phyloP scores from a whole-genome alignment of 64 coral and sea anemone species.

The Montipora sp. region DNA sequence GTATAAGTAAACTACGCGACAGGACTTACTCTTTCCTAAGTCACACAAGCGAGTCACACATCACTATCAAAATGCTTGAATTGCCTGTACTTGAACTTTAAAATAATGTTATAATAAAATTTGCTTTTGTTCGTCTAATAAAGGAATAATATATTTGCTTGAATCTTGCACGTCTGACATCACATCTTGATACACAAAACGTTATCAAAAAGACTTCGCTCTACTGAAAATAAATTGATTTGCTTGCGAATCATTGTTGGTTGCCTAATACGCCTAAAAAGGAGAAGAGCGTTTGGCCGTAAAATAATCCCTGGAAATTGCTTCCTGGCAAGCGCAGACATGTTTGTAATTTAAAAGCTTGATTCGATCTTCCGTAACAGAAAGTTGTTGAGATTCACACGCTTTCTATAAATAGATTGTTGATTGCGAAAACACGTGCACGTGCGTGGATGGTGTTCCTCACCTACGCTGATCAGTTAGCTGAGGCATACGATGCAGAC shows the following conservation, averaged over 20 bases:
- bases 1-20: background rate
- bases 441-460: too few species aligned
- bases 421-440: too few species aligned
- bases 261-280: background rate
- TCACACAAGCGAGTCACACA: background rate
- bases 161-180: background rate
- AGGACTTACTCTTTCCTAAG: background rate
- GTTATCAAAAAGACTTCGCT: background rate
- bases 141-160: background rate
- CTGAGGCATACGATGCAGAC: constrained; percentile 9
- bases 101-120: too few species aligned
- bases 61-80: background rate
- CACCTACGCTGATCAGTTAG: background rate
- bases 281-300: too few species aligned
- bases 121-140: too few species aligned
- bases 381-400: too few species aligned
- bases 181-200: background rate
- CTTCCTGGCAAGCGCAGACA: too few species aligned
- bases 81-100: background rate
- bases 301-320: too few species aligned
- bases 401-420: too few species aligned
- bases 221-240: background rate
- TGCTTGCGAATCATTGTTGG: background rate
- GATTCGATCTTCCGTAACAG: too few species aligned
- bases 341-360: too few species aligned